Conservation (phyloP, 2,888 invertebrate species). For the Pterobdella sp. region DNA sequence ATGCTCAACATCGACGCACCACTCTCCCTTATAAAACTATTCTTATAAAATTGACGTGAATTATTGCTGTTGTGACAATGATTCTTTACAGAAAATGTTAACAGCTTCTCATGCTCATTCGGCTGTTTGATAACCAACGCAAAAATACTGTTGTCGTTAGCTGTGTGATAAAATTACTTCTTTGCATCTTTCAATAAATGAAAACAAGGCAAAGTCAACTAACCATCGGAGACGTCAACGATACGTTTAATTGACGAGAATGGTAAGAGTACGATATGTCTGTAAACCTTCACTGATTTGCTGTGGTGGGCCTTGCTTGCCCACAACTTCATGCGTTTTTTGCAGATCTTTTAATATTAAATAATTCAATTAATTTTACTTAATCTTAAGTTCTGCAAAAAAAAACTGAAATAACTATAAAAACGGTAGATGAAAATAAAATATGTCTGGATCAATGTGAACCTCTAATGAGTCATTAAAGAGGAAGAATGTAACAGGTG, state of each 20-base stretch:
- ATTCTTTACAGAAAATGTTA: slow-evolving; percentile 70
- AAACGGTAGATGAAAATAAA: neutral
- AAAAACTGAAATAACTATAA: too few species aligned
- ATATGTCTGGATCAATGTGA: slow-evolving; percentile 34
- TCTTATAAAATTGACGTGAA: slow-evolving; percentile 4
- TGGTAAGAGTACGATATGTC: slow-evolving; percentile 81
- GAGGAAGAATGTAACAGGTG: slow-evolving; percentile 76
- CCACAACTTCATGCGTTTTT: neutral
- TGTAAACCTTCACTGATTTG: slow-evolving; percentile 65
- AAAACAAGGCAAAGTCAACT: slow-evolving; percentile 33
- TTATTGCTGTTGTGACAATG: slow-evolving; percentile 16
- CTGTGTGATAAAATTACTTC: too few species aligned
- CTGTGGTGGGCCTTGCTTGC: slow-evolving; percentile 52
- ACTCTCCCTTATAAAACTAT: slow-evolving; percentile 2
- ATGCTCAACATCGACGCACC: slow-evolving; percentile 3
- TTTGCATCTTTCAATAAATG: too few species aligned
- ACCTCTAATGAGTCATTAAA: slow-evolving; percentile 92
- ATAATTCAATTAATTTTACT: too few species aligned
- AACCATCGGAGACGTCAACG: slow-evolving; percentile 78
- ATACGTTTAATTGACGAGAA: slow-evolving; percentile 81
- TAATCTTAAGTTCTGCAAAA: too few species aligned
- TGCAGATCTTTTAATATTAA: slow-evolving; percentile 23
- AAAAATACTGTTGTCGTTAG: slow-evolving; percentile 81
- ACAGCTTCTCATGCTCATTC: slow-evolving; percentile 66
- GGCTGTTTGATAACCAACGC: slow-evolving; percentile 61